phyloP scores from a whole-genome alignment of 2,113 vertebrate genomes.

The Lipophrys pholis region DNA sequence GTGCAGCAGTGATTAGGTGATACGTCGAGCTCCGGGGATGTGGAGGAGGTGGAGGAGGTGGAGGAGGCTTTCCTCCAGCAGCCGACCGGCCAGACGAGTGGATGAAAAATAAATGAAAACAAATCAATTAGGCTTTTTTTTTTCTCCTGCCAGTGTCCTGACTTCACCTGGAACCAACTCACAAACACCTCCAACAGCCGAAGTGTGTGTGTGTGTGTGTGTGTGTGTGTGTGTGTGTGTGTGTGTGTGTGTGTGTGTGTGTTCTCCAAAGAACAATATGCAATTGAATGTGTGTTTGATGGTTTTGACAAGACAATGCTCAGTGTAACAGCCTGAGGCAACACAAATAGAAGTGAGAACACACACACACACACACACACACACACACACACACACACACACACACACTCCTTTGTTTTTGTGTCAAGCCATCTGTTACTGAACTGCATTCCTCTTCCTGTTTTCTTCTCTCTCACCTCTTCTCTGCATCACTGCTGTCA shows the following conservation, averaged over 20 bases:
- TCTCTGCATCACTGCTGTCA: conserved; percentile 16
- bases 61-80: no score
- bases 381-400: conserved; percentile 15
- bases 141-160: background rate
- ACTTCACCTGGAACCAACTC: conserved; percentile 10
- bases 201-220: background rate
- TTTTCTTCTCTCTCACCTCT: conserved; percentile 76
- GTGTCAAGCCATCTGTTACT: conserved; percentile 52
- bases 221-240: conserved; percentile 13
- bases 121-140: conserved; percentile 24
- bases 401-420: conserved; percentile 22
- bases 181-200: no score
- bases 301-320: conserved; percentile 31
- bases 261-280: conserved; percentile 16
- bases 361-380: conserved; percentile 9
- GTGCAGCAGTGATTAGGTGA: background rate
- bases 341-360: conserved; percentile 15
- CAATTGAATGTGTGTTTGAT: conserved; percentile 42
- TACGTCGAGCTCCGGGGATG: background rate
- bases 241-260: conserved; percentile 11
- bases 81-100: background rate
- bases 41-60: no score
- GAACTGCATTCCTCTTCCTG: conserved; percentile 37
- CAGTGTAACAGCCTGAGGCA: conserved; percentile 21
- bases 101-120: conserved; percentile 36